Base-by-base conservation (phyloP, 2,113 vertebrate genomes). In the Columbina picui region DNA sequence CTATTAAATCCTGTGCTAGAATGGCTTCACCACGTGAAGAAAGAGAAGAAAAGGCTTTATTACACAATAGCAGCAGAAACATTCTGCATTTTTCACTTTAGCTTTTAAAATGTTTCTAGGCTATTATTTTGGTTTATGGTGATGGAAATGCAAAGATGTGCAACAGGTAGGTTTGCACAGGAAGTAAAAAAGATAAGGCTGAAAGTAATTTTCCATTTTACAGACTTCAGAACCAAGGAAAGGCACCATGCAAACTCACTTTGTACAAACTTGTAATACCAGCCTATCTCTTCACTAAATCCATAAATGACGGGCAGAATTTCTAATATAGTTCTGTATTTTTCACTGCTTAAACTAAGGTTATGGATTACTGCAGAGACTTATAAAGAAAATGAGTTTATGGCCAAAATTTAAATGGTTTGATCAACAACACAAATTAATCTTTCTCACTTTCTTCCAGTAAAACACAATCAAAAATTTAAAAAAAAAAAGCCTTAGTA, bases 191-290 rank as follows among this genome's bases (percentile, higher is more conserved):
- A 15, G 12, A 39, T 80, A 76, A 91, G 53, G 41, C 23, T 80
- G 41, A 50, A 91, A 90, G 50, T 12, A 79, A 65, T 85, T 95
- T 82, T 79, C 78, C 14, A 50, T 87, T 84, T 87, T 87, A 91
- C 32, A 87, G 60, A 76, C 81, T 77, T 86, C 16, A 39, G 47
- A 89, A 87, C 11, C n/a, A 89, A 78, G 20, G n/a, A 82, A 91
- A 69, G 14, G 21, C 43, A 92, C 80, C 16, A 55, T 22, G 6
- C 3, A 87, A 81, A 89, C 67, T 39, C 36, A 19, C 20, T 26
- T 67, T 78, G 21, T 45, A 39, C 36, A 89, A 71, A 68, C 30
- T 22, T 91, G 0, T 49, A 84, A 71, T 49, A 68, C 9, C 36
- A 89, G 53, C 59, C 68, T 15, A 71, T 4, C 19, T 56, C 69